These are phyloP conservation scores for Mionectes olivaceus DNA, from an alignment of 2,797 vertebrate species.

Conservation along the genomic window DNA sequence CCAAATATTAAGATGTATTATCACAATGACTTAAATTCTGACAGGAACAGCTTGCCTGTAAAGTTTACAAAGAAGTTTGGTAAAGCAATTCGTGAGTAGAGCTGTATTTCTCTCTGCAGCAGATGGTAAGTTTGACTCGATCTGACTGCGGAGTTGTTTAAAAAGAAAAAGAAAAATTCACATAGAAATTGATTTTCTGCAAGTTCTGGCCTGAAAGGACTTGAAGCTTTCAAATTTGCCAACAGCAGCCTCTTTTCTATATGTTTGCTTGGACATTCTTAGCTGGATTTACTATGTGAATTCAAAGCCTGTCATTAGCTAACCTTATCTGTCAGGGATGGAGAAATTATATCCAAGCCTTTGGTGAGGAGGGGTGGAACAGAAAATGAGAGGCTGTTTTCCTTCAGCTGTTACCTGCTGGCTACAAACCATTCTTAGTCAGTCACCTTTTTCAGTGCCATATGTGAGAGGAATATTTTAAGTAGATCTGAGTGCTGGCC, in stretches of 20 bases:
- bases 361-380: not conserved
- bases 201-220: slow-evolving; percentile 63
- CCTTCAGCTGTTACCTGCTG: not conserved
- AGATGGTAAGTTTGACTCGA: slow-evolving; percentile 80
- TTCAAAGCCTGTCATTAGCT: slow-evolving; percentile 27
- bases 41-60: slow-evolving; percentile 83
- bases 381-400: not conserved
- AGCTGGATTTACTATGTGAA: slow-evolving; percentile 4
- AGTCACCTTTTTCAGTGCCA: not conserved
- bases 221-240: slow-evolving; percentile 53
- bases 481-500: not conserved
- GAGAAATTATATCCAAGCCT: not conserved
- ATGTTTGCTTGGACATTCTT: not conserved
- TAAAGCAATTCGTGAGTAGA: slow-evolving; percentile 72
- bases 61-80: slow-evolving; percentile 74
- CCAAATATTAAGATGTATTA: slow-evolving; percentile 82
- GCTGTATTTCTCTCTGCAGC: slow-evolving; percentile 75
- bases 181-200: slow-evolving; percentile 72
- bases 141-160: slow-evolving; percentile 71
- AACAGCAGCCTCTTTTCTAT: slow-evolving; percentile 33
- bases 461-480: rapidly evolving
- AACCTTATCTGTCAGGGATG: not conserved
- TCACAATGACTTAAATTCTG: slow-evolving; percentile 78
- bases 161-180: slow-evolving; percentile 71
- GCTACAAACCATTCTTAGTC: not conserved